Evolutionary conservation across 2,797 vertebrate species (phyloP).

Genomic region (Pangasius sanitwongsei): DNA sequence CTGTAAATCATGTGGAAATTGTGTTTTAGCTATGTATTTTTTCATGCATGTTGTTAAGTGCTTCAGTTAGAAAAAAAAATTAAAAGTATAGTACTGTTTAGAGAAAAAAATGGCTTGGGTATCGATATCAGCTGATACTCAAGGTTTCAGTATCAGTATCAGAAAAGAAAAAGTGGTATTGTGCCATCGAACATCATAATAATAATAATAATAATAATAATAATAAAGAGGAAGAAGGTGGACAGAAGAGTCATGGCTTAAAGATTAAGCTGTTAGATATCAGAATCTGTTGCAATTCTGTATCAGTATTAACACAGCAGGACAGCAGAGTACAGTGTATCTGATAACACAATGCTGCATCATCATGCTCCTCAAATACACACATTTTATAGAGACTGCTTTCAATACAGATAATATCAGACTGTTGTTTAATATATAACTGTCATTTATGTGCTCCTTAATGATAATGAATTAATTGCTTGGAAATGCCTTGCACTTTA

Average conservation of each 20-base stretch:
- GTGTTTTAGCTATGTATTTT: neutral
- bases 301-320: conserved; percentile 18
- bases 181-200: neutral
- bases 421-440: neutral
- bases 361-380: neutral
- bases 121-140: neutral
- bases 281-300: conserved; percentile 37
- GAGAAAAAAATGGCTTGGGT: neutral
- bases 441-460: neutral
- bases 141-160: neutral
- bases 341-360: conserved; percentile 31
- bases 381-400: neutral
- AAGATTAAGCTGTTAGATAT: conserved; percentile 8
- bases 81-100: neutral
- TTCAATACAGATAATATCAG: neutral
- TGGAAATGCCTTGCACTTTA: neutral
- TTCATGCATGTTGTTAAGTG: neutral
- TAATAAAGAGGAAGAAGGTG: neutral
- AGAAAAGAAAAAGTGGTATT: neutral
- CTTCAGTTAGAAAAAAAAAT: neutral
- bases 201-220: neutral
- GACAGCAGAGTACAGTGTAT: neutral
- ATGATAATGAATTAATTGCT: neutral
- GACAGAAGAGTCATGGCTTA: neutral
- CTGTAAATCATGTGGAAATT: neutral